Evolutionary conservation across 2,113 vertebrate genomes (phyloP).

Genomic region (Cephalopholis sonnerati): DNA sequence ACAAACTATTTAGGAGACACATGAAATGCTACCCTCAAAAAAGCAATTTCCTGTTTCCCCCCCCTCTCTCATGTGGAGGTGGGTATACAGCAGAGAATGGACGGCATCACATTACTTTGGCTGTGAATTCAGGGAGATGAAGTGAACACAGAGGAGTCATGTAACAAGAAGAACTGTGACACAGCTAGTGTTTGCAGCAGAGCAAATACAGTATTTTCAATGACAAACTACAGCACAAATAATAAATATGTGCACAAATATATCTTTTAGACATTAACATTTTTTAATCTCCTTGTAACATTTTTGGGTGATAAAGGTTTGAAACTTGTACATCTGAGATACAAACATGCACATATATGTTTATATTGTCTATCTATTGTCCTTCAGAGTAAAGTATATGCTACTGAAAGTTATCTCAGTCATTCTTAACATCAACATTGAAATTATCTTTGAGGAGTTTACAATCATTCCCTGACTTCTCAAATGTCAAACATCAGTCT

Average conservation of each 20-base stretch:
- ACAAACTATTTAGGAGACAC: neutral
- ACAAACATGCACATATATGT: neutral
- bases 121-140: conserved; percentile 6
- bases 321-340: too few relatives aligned
- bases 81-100: neutral
- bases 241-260: neutral
- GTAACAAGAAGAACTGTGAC: neutral
- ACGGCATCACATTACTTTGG: neutral
- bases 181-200: neutral
- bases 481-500: neutral
- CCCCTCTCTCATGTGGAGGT: neutral
- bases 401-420: neutral
- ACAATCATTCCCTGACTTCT: conserved; percentile 12
- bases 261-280: neutral
- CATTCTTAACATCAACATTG: conserved; percentile 18
- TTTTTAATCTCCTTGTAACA: neutral
- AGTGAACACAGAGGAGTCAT: neutral
- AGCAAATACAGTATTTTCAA: neutral
- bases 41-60: neutral
- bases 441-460: conserved; percentile 7
- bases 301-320: neutral
- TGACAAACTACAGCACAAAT: neutral
- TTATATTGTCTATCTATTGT: neutral
- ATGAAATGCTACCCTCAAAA: neutral
- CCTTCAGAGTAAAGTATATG: neutral